These are phyloP conservation scores for Myanophis thanlyinensis DNA, from an alignment of 2,113 vertebrate genomes.

Conservation along the genomic window DNA sequence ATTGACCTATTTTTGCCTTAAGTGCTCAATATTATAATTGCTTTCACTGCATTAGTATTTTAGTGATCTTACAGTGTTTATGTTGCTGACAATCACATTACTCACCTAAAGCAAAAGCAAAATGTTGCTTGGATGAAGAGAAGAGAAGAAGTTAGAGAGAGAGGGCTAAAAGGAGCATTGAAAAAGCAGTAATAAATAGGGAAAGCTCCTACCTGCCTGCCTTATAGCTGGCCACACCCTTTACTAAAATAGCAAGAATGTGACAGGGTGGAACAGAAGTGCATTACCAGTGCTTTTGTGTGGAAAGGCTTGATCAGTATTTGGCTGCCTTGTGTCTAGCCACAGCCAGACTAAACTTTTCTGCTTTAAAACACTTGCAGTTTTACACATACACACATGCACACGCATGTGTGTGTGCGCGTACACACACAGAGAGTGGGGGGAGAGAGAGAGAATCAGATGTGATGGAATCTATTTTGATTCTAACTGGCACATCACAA, in stretches of 20 bases:
- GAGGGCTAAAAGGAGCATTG: slow-evolving; percentile 43
- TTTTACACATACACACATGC: slow-evolving; percentile 8
- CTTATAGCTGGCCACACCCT: slow-evolving; percentile 49
- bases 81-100: not conserved
- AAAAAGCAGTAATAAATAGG: slow-evolving; percentile 46
- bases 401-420: too few species aligned
- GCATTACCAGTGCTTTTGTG: slow-evolving; percentile 44
- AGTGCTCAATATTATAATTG: not conserved
- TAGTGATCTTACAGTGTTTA: not conserved
- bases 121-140: slow-evolving; percentile 2
- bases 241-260: slow-evolving; percentile 44
- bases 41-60: not conserved
- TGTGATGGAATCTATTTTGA: slow-evolving; percentile 11
- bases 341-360: slow-evolving; percentile 29
- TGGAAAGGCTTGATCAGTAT: slow-evolving; percentile 52
- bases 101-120: not conserved
- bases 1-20: not conserved
- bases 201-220: slow-evolving; percentile 53
- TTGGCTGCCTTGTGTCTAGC: slow-evolving; percentile 55
- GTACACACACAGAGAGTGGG: too few species aligned
- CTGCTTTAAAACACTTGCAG: slow-evolving; percentile 12
- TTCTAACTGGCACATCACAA: slow-evolving; percentile 4
- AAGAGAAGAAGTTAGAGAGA: slow-evolving; percentile 33
- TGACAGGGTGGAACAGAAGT: slow-evolving; percentile 55
- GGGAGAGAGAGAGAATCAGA: too few species aligned